Evolutionary conservation across 53 echinoderm and acorn worm species (phyloP).

Genomic region (Temnopleurus reevesii): DNA sequence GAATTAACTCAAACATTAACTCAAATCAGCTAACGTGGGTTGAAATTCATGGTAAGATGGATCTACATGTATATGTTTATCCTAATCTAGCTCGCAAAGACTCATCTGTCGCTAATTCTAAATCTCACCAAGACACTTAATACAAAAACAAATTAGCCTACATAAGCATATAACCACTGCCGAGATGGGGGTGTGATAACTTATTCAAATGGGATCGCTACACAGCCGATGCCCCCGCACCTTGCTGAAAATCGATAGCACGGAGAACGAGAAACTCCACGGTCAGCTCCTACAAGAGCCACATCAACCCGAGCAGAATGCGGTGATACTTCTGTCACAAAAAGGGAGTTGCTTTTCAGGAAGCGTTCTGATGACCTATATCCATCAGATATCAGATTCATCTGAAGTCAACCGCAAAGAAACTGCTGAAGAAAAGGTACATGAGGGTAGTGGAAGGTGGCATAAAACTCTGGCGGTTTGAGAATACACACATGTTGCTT

Average conservation of each 20-base stretch:
- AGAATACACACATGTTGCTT: no score
- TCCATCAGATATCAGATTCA: slow-evolving; percentile 1
- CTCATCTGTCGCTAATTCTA: no score
- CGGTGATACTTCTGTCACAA: neutral
- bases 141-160: slow-evolving; percentile 9
- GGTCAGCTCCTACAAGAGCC: slow-evolving; percentile 31
- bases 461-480: no score
- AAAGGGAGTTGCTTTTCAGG: slow-evolving; percentile 2
- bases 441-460: neutral
- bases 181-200: neutral
- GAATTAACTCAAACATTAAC: no score
- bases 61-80: no score
- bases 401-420: neutral
- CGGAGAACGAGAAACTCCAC: neutral
- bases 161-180: neutral
- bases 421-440: neutral
- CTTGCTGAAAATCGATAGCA: slow-evolving; percentile 8
- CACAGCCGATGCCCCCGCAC: neutral
- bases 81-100: no score
- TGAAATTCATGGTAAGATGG: no score
- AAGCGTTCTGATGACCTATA: slow-evolving; percentile 30
- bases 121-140: no score
- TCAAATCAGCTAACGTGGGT: no score
- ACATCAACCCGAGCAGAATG: neutral
- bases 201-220: neutral